Base-by-base conservation (phyloP, 1,140 invertebrate species). In the Aricia agestis region DNA sequence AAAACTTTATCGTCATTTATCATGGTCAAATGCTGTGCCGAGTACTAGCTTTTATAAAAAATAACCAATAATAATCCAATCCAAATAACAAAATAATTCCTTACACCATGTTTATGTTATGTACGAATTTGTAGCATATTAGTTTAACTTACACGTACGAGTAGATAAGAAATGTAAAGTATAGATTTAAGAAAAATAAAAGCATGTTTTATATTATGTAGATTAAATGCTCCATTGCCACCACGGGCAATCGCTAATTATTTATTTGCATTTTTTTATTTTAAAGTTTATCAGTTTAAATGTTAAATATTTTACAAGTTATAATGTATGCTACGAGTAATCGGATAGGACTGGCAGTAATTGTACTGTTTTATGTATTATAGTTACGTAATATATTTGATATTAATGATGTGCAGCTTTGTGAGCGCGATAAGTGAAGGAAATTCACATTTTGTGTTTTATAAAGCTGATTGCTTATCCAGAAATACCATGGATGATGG, bases 141-240 rank as follows among this genome's bases (percentile, higher is more conserved):
- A 83, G 80, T 82, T 79, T 84, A 78, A 80, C 80, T 80, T 81
- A 76, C 79, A 86, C 84, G 85, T 52, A 87, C 82, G 81, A 81
- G 80, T 84, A 85, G 61, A 71, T 86, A 87, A 87, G 84, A 75
- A 79, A 83, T 91, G 89, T 91, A 91, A 85, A 91, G 84, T 87
- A 84, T 91, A 89, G 83, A 45, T 74, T 10, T 89, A 89, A 90
- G 85, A 68, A 81, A 84, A 84, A 81, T 76, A 81, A 80, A 87
- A 88, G 85, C 86, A 89, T 90, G 86, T 90, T 90, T 91, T 91
- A 89, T 91, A 91, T 89, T 88, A 87, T 86, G 83, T 89, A 89
- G 85, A 87, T 81, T 88, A 85, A 86, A 84, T 80, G 85, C 85
- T 80, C 85, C 78, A 82, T 87, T 81, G 85, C 80, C 89, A 73